Percentiles rank a stretch among this genome's conserved stretches.
phyloP scores from a whole-genome alignment of 2,888 invertebrate genomes.

The Amphimallon solstitiale region DNA sequence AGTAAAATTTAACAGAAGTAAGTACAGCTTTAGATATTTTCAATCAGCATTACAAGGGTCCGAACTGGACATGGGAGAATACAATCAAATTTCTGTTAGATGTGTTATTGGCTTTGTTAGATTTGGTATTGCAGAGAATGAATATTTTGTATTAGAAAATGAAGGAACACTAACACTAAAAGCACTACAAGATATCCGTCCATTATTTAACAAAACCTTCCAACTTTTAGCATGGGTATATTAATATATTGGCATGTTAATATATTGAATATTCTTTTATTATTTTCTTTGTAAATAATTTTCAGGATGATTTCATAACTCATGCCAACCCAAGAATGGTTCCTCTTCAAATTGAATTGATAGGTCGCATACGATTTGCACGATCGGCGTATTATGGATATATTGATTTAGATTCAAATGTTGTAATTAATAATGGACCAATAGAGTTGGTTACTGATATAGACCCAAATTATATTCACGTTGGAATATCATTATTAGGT shows the following conservation, averaged over 20 bases:
- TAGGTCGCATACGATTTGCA: slow-evolving; percentile 3
- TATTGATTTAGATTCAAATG: slow-evolving; percentile 6
- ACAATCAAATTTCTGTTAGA: no score
- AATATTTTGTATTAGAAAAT: no score
- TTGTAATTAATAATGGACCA: slow-evolving; percentile 32
- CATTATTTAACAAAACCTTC: neutral
- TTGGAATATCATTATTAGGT: slow-evolving; percentile 21
- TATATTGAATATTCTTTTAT: no score
- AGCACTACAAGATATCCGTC: no score
- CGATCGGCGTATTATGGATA: slow-evolving; percentile 16
- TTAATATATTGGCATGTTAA: no score
- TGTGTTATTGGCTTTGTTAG: no score
- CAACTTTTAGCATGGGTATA: neutral
- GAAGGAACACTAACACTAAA: no score
- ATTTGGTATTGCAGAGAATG: no score
- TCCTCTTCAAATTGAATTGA: neutral
- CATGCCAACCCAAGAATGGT: neutral
- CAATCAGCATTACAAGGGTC: no score
- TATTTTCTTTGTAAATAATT: neutral
- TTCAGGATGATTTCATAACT: slow-evolving; percentile 14
- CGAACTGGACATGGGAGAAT: no score
- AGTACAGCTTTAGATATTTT: no score
- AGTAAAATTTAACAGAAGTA: neutral
- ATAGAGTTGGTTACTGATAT: slow-evolving; percentile 13
- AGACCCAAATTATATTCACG: neutral